Conservation (phyloP, 2,113 vertebrate genomes). For the Erinaceus europaeus region DNA sequence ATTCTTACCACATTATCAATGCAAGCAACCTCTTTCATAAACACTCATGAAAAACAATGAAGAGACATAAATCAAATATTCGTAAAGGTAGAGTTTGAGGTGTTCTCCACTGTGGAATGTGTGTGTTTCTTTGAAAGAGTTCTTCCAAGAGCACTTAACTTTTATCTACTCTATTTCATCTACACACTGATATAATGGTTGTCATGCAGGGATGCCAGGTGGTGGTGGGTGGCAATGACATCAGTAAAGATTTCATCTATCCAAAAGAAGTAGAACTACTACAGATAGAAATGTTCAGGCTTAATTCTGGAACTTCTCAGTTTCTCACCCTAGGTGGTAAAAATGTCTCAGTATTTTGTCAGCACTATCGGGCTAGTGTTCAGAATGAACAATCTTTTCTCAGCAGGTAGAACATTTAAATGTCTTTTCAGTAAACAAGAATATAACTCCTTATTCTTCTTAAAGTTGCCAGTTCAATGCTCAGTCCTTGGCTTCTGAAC, state of each 20-base stretch:
- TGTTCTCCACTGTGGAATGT: background rate
- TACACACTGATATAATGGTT: background rate
- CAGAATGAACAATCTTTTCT: conserved; percentile 37
- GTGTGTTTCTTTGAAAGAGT: background rate
- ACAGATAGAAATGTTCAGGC: conserved; percentile 57
- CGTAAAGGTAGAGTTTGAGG: background rate
- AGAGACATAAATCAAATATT: background rate
- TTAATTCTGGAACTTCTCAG: conserved; percentile 61
- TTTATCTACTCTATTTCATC: background rate
- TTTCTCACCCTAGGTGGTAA: conserved; percentile 62
- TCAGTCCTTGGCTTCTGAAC: background rate
- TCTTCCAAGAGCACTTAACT: background rate
- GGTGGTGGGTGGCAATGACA: conserved; percentile 65
- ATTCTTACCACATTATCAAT: background rate
- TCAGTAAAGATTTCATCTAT: conserved; percentile 35
- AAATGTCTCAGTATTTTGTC: conserved; percentile 49
- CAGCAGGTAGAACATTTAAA: conserved; percentile 20
- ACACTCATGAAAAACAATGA: background rate
- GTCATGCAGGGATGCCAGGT: conserved; percentile 39
- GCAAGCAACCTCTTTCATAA: background rate
- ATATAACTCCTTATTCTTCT: background rate
- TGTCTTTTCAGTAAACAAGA: background rate
- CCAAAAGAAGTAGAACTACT: conserved; percentile 40
- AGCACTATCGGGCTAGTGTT: conserved; percentile 19
- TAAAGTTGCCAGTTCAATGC: background rate